Percentiles rank a stretch among this genome's conserved stretches.
Conservation (phyloP, 2,113 vertebrate genomes). For the Heloderma charlesbogerti region DNA sequence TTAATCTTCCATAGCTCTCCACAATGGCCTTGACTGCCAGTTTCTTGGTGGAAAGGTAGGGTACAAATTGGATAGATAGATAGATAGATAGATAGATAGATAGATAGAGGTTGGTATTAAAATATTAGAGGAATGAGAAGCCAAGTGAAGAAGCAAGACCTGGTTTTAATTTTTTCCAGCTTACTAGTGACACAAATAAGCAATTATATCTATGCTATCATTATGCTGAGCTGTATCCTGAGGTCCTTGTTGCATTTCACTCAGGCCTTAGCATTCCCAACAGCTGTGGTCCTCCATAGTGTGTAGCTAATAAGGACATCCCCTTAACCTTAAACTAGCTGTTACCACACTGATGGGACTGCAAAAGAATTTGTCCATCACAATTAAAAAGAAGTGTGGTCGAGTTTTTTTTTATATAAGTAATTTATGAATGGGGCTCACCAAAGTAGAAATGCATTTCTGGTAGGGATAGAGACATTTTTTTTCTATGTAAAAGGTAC, state of each 20-base stretch:
- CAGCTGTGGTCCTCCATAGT: neutral
- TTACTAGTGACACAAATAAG: constrained; percentile 7
- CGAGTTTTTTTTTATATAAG: constrained; percentile 32
- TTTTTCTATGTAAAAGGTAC: neutral
- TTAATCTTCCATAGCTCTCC: no score
- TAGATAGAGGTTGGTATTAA: neutral
- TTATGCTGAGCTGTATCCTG: neutral
- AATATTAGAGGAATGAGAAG: constrained; percentile 11
- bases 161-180: constrained; percentile 14
- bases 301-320: neutral
- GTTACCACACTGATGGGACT: constrained; percentile 30
- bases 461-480: neutral
- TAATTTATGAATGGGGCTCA: neutral
- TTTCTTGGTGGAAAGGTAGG: no score
- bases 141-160: constrained; percentile 14
- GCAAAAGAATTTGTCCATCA: constrained; percentile 30
- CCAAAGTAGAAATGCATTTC: neutral
- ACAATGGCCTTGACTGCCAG: no score
- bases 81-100: no score
- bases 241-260: neutral
- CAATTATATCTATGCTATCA: constrained; percentile 10
- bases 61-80: no score
- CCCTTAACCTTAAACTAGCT: constrained; percentile 8
- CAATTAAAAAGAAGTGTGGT: constrained; percentile 28
- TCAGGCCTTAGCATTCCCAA: neutral